Evolutionary conservation across 2,797 vertebrate genomes (phyloP).

Genomic region (Pampus argenteus): DNA sequence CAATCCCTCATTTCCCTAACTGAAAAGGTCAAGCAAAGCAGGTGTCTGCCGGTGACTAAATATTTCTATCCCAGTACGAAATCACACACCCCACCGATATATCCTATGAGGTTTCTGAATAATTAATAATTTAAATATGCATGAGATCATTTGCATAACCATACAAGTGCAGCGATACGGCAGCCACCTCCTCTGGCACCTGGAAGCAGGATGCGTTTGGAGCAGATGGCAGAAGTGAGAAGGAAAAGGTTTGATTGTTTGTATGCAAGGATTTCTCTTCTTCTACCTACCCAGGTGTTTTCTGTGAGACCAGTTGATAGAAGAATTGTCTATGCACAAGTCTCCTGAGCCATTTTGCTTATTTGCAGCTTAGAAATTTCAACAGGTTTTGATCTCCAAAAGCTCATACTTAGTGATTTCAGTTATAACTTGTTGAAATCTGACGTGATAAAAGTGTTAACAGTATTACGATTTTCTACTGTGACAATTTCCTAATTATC

Average conservation of each 20-base stretch:
- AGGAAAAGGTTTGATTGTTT: slow-evolving; percentile 51
- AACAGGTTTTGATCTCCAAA: background rate
- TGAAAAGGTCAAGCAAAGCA: slow-evolving; percentile 78
- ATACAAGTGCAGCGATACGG: slow-evolving; percentile 52
- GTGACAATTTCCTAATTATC: too few relatives aligned
- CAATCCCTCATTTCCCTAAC: slow-evolving; percentile 50
- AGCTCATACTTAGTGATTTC: background rate
- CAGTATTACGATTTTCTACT: background rate
- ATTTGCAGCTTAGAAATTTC: slow-evolving; percentile 8
- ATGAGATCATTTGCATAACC: slow-evolving; percentile 72
- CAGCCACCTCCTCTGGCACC: slow-evolving; percentile 60
- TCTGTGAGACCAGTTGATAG: slow-evolving; percentile 2
- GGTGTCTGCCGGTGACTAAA: slow-evolving; percentile 59
- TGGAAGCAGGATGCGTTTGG: slow-evolving; percentile 53
- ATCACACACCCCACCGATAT: slow-evolving; percentile 28
- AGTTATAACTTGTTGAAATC: background rate
- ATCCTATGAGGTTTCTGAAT: slow-evolving; percentile 61
- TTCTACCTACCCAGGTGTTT: slow-evolving; percentile 18
- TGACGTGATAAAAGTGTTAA: background rate
- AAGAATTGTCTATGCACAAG: background rate
- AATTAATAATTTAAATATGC: slow-evolving; percentile 80
- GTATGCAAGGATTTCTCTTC: slow-evolving; percentile 45
- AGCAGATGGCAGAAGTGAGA: slow-evolving; percentile 71
- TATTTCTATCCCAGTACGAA: slow-evolving; percentile 57
- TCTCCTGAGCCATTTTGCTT: background rate